These are phyloP conservation scores for Sebastes fasciatus DNA, from an alignment of 2,113 vertebrate species.

Conservation along the genomic window DNA sequence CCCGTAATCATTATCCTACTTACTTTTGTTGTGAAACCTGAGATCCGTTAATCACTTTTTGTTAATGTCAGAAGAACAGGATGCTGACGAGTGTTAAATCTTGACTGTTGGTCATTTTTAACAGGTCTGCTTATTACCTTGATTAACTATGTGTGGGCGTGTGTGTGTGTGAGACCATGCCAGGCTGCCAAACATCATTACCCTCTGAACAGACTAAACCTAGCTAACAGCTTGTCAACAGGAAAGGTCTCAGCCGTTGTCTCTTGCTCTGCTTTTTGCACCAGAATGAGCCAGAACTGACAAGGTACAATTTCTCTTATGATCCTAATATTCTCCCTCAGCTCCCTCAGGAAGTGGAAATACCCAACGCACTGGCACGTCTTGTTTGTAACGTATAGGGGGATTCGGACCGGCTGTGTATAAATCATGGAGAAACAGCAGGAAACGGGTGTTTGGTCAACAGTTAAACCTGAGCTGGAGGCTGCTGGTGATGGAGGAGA, in stretches of 20 bases:
- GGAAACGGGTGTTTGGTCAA: slow-evolving; percentile 71
- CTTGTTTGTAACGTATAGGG: slow-evolving; percentile 54
- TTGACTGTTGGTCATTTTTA: slow-evolving; percentile 48
- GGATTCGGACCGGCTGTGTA: slow-evolving; percentile 8
- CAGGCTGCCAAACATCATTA: slow-evolving; percentile 71
- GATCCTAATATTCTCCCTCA: slow-evolving; percentile 31
- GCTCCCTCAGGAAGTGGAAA: not conserved
- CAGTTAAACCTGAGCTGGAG: slow-evolving; percentile 55
- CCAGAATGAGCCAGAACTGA: slow-evolving; percentile 45
- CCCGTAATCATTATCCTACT: not conserved
- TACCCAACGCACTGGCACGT: no score
- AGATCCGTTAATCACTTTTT: slow-evolving; percentile 20
- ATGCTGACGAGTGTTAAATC: slow-evolving; percentile 47
- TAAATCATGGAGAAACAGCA: slow-evolving; percentile 66
- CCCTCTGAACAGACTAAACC: slow-evolving; percentile 52
- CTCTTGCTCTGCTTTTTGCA: slow-evolving; percentile 51
- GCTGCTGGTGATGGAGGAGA: slow-evolving; percentile 1
- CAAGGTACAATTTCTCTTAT: slow-evolving; percentile 34
- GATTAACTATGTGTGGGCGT: slow-evolving; percentile 62
- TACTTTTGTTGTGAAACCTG: not conserved
- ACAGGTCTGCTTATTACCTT: slow-evolving; percentile 66
- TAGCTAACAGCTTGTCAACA: slow-evolving; percentile 73
- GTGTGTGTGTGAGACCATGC: slow-evolving; percentile 39
- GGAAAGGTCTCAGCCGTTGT: slow-evolving; percentile 62
- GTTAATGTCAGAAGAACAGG: slow-evolving; percentile 20